Conservation (phyloP, 2,888 invertebrate genomes). For the Malachius bipustulatus region DNA sequence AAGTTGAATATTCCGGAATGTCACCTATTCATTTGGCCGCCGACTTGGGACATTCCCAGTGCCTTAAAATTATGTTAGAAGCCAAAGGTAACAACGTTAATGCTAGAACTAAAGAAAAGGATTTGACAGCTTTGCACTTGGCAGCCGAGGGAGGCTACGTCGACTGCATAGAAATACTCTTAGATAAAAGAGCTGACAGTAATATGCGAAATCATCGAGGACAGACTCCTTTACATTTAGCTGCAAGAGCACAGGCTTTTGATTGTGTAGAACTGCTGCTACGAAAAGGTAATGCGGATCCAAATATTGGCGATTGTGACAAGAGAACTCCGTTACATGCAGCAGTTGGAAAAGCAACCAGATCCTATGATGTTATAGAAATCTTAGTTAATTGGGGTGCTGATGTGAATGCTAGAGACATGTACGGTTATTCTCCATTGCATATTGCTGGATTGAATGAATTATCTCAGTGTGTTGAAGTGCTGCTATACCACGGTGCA, state of each 20-base stretch:
- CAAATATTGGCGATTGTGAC: slow-evolving; percentile 70
- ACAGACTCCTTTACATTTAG: slow-evolving; percentile 77
- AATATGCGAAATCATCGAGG: slow-evolving; percentile 64
- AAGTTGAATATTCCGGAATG: slow-evolving; percentile 61
- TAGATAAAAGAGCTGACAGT: slow-evolving; percentile 65
- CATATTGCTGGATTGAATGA: slow-evolving; percentile 81
- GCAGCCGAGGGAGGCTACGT: slow-evolving; percentile 80
- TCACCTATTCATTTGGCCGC: slow-evolving; percentile 73
- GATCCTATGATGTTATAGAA: slow-evolving; percentile 70
- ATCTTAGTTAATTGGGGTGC: slow-evolving; percentile 67
- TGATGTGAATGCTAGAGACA: slow-evolving; percentile 72
- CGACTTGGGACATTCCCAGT: slow-evolving; percentile 65
- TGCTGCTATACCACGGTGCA: slow-evolving; percentile 71
- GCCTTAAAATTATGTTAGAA: slow-evolving; percentile 61
- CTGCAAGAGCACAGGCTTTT: slow-evolving; percentile 64
- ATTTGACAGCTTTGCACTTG: slow-evolving; percentile 69
- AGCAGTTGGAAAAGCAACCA: slow-evolving; percentile 71
- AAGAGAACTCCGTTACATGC: slow-evolving; percentile 73
- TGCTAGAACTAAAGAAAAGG: slow-evolving; percentile 58
- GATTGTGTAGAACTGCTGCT: slow-evolving; percentile 71
- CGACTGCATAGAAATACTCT: slow-evolving; percentile 63
- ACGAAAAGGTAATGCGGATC: slow-evolving; percentile 61
- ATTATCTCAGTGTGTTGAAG: slow-evolving; percentile 72
- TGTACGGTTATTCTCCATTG: slow-evolving; percentile 74
- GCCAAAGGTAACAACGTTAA: slow-evolving; percentile 61